Percentiles rank a stretch among this genome's conserved stretches.
These are phyloP conservation scores for Orthonychiurus folsomi DNA, from an alignment of 2,888 invertebrate genomes.

Conservation along the genomic window DNA sequence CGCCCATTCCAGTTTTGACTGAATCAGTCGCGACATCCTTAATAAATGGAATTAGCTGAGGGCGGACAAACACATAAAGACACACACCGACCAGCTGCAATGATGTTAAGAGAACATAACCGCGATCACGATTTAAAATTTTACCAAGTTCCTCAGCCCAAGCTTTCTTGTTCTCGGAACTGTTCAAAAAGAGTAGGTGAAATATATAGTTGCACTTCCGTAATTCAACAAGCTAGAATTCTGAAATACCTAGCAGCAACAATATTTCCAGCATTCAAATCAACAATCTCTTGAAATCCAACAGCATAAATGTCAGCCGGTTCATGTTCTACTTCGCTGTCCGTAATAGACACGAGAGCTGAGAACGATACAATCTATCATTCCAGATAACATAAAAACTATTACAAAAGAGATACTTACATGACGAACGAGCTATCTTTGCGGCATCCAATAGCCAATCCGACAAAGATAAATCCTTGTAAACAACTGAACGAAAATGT, in stretches of 20 bases:
- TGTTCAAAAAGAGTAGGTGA: slow-evolving; percentile 43
- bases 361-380: not conserved
- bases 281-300: slow-evolving; percentile 98
- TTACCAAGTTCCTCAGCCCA: slow-evolving; percentile 95
- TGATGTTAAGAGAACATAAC: slow-evolving; percentile 82
- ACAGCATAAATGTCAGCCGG: slow-evolving; percentile 87
- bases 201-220: not conserved
- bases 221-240: not conserved
- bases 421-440: slow-evolving; percentile 49
- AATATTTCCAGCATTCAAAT: slow-evolving; percentile 95
- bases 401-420: slow-evolving; percentile 34
- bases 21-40: slow-evolving; percentile 89
- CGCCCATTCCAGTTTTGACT: slow-evolving; percentile 96
- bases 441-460: slow-evolving; percentile 86
- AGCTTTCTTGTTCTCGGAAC: slow-evolving; percentile 80
- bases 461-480: slow-evolving; percentile 74
- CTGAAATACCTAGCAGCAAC: slow-evolving; percentile 72
- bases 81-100: slow-evolving; percentile 97
- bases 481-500: slow-evolving; percentile 91
- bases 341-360: slow-evolving; percentile 45
- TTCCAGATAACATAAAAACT: not conserved
- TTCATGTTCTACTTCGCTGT: slow-evolving; percentile 40
- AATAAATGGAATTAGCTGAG: slow-evolving; percentile 77
- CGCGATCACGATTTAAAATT: slow-evolving; percentile 73
- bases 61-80: slow-evolving; percentile 84